Base-by-base conservation (phyloP, 2,888 invertebrate species). In the Hesperia comma region DNA sequence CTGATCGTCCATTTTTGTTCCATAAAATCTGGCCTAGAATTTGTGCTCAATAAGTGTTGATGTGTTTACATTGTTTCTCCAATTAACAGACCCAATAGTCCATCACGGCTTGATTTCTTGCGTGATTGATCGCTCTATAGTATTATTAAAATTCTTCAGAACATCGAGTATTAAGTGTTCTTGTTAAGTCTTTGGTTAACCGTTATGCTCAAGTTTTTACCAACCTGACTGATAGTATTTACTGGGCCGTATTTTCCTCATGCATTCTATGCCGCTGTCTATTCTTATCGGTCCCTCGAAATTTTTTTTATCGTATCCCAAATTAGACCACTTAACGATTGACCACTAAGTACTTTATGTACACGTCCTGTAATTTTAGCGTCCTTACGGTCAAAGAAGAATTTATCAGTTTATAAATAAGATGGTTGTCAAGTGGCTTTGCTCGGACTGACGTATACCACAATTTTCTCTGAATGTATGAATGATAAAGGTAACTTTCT, bases 201-300 rank as follows among this genome's bases (percentile, higher is more conserved):
- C n/a, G n/a, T n/a, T 26, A 26, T 4, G 5, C 26, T 26, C 26
- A 26, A 26, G 26, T 26, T 26, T 26, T 21, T 49, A 49, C 26
- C 26, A 26, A 26, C 26, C 5, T 2, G 26, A 26, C 26, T 26
- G 26, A 26, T 26, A 26, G 26, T 46, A 0, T 46, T 10, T 12
- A 51, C n/a, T 37, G 37, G 51, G 19, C 17, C 17, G 49, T 37
- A 14, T 51, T 61, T 51, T 61, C 61, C 61, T 51, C 61, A 19
- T 46, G 51, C 43, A 61, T 61, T 7, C 41, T 26, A 46, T 15
- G 58, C 37, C 19, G 32, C 57, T 2, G 7, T 41, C 57, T 46
- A 60, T 21, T 46, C 32, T 60, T 60, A 60, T 60, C 58, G 58
- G 17, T 60, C 15, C 19, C 40, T 19, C 41, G 21, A 15, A 40